Evolutionary conservation across 2,888 invertebrate genomes (phyloP).

Genomic region (Laspeyria flexula): DNA sequence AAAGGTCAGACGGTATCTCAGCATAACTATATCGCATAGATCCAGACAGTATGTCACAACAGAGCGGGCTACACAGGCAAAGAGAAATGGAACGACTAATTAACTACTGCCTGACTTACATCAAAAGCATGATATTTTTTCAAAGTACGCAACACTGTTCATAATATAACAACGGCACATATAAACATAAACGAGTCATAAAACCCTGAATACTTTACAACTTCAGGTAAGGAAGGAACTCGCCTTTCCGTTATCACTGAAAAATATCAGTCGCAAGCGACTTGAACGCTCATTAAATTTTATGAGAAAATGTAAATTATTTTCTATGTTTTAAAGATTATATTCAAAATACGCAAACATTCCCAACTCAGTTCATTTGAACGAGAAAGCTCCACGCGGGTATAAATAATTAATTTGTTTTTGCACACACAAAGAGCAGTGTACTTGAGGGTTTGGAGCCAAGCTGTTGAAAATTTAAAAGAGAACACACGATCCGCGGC

Average conservation of each 20-base stretch:
- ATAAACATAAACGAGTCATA: slow-evolving; percentile 8
- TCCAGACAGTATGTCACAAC: not conserved
- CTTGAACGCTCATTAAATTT: slow-evolving; percentile 33
- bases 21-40: not conserved
- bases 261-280: slow-evolving; percentile 22
- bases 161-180: not conserved
- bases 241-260: slow-evolving; percentile 18
- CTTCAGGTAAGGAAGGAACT: slow-evolving; percentile 12
- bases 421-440: slow-evolving; percentile 64
- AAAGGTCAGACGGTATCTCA: slow-evolving; percentile 1
- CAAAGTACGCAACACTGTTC: too few species aligned
- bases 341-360: slow-evolving; percentile 56
- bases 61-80: not conserved
- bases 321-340: slow-evolving; percentile 44
- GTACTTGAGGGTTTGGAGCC: slow-evolving; percentile 55
- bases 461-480: slow-evolving; percentile 70
- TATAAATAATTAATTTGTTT: slow-evolving; percentile 79
- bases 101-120: not conserved
- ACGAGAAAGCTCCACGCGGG: slow-evolving; percentile 51
- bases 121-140: too few species aligned
- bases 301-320: slow-evolving; percentile 38
- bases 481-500: slow-evolving; percentile 50
- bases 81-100: not conserved
- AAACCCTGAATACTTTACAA: slow-evolving; percentile 11
- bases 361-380: slow-evolving; percentile 56